Evolutionary conservation across 2,113 vertebrate species (phyloP).

Genomic region (Vulpes vulpes): DNA sequence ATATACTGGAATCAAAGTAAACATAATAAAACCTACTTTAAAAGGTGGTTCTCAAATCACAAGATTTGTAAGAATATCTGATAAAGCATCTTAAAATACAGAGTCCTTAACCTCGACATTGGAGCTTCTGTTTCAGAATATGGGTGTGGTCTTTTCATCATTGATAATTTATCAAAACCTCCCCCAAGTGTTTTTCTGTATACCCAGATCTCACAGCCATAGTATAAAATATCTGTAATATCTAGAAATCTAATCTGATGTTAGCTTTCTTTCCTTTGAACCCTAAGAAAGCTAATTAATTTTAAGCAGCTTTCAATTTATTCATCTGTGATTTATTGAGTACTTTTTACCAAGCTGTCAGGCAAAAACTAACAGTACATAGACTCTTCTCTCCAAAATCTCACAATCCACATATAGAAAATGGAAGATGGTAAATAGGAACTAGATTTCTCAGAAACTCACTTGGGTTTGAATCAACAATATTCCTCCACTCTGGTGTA

Average conservation of each 20-base stretch:
- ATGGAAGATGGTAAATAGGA: background rate
- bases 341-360: background rate
- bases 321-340: slow-evolving; percentile 49
- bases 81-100: background rate
- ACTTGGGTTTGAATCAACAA: background rate
- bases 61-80: background rate
- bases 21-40: background rate
- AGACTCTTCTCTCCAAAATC: background rate
- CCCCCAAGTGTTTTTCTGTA: background rate
- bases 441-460: background rate
- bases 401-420: background rate
- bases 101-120: background rate
- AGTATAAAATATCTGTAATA: background rate
- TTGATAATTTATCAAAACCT: background rate
- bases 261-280: slow-evolving; percentile 40
- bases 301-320: slow-evolving; percentile 57
- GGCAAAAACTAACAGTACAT: background rate
- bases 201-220: background rate
- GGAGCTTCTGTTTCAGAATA: background rate
- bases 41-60: background rate
- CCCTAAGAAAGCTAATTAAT: background rate
- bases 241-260: background rate
- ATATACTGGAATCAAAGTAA: background rate
- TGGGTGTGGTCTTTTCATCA: background rate
- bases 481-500: background rate